These are phyloP conservation scores for Ophioninae sp. DNA, from an alignment of 2,888 invertebrate genomes.

Conservation along the genomic window DNA sequence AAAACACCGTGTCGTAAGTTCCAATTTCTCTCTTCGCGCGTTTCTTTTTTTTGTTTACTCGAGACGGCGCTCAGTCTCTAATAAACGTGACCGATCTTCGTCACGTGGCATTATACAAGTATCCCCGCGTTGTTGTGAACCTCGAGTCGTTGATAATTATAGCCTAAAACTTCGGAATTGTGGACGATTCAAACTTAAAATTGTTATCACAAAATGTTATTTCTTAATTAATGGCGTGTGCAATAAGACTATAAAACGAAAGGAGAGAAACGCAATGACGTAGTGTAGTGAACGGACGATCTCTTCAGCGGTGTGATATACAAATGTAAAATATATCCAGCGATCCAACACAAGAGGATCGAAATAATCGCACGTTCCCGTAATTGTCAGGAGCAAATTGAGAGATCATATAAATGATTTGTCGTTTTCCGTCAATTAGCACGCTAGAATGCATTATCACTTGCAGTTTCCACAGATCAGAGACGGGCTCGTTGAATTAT, in stretches of 20 bases:
- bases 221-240: conserved; percentile 48
- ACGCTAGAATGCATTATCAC: conserved; percentile 15
- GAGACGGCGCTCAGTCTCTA: conserved; percentile 71
- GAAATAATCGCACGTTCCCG: not conserved
- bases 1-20: conserved; percentile 71
- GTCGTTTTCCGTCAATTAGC: conserved; percentile 7
- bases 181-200: conserved; percentile 57
- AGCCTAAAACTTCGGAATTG: conserved; percentile 44
- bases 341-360: not conserved
- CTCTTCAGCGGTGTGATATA: not conserved
- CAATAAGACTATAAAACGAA: conserved; percentile 14
- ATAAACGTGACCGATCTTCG: conserved; percentile 63
- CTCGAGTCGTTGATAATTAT: conserved; percentile 33
- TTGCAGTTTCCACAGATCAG: not conserved
- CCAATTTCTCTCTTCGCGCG: conserved; percentile 28
- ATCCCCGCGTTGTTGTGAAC: conserved; percentile 57
- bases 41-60: conserved; percentile 63
- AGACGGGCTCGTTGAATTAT: conserved; percentile 1
- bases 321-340: not conserved
- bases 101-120: conserved; percentile 57
- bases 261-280: not conserved
- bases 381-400: not conserved
- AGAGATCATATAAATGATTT: not conserved
- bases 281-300: not conserved
- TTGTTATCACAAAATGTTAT: conserved; percentile 66